These are phyloP conservation scores for Chinchilla lanigera DNA, from an alignment of 2,113 vertebrate species.

Conservation along the genomic window DNA sequence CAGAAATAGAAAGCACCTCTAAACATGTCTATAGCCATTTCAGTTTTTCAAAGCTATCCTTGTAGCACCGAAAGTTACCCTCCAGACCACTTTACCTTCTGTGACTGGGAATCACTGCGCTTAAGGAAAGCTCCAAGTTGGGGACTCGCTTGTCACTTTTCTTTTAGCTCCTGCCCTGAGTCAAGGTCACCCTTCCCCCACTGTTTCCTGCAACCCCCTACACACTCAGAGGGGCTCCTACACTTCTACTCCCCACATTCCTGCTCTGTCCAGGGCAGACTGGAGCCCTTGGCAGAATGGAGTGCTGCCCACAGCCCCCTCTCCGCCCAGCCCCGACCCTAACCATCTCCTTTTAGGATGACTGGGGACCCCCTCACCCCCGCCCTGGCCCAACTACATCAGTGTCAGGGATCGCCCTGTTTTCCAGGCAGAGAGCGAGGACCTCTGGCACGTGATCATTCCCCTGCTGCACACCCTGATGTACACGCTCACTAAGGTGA, in stretches of 20 bases:
- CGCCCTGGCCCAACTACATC: background rate
- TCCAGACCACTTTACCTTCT: background rate
- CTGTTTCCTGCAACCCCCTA: rapidly evolving
- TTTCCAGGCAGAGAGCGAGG: conserved; percentile 91
- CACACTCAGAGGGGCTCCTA: rapidly evolving
- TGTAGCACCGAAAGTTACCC: background rate
- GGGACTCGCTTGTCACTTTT: background rate
- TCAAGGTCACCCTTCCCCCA: too few species aligned
- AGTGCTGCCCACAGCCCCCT: background rate
- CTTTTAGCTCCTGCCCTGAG: background rate
- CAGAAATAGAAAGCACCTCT: background rate
- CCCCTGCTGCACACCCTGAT: conserved; percentile 96
- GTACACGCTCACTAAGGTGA: conserved; percentile 94
- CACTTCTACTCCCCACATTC: background rate
- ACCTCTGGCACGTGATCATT: conserved; percentile 90
- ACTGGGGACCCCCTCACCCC: background rate
- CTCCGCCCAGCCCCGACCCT: background rate
- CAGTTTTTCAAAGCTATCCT: background rate
- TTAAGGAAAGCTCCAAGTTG: background rate
- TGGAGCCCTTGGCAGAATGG: background rate
- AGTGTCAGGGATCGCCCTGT: background rate
- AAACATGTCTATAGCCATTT: too few species aligned
- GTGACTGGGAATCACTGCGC: rapidly evolving
- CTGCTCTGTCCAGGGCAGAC: background rate
- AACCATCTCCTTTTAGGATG: background rate